Evolutionary conservation across 1,140 invertebrate genomes (phyloP), one percentile per base, ranked within the genome.

Genomic region (Protaetia brevitarsis): DNA sequence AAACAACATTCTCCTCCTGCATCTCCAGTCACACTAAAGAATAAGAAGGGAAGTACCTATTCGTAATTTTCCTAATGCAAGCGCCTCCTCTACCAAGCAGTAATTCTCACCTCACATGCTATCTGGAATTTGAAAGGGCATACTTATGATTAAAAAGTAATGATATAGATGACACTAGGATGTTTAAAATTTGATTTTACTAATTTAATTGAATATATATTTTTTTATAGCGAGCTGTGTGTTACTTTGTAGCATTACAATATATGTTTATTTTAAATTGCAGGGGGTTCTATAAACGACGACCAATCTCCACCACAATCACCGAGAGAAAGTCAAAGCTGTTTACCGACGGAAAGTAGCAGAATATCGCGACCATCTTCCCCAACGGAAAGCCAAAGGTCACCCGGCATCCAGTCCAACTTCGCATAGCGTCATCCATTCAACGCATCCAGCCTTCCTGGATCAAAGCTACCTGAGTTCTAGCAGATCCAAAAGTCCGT

Each of bases 281-380:
- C 84, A 89, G 88, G 87, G n/a, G 87, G 86, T 68, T 88, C 86
- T 31, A 88, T 85, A 23, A 85, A 85, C 73, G 85, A 86, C 60
- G 85, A 88, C 61, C 82, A 81, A 70, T 84, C 87, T 72, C 81
- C 85, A 8, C 81, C 83, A 3, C 79, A 81, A 16, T 86, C 86
- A 13, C 84, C 87, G 26, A 77, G 82, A 71, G 69, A 75, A 79
- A 79, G 67, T 81, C 85, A 76, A 36, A 60, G 23, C 11, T 56
- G 78, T 82, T n/a, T 79, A 80, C 28, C 80, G 80, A 64, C 83
- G 82, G 61, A 82, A 83, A 64, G 78, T 78, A 69, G 74, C 73
- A 62, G 78, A 57, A 81, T 79, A 63, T 76, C 82, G 66, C 79
- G 79, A 29, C 81, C 77, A 36, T 83, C 72, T 66, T 79, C 28